These are phyloP conservation scores for Sycobia sp. DNA, from an alignment of 1,140 invertebrate species.

Conservation along the genomic window DNA sequence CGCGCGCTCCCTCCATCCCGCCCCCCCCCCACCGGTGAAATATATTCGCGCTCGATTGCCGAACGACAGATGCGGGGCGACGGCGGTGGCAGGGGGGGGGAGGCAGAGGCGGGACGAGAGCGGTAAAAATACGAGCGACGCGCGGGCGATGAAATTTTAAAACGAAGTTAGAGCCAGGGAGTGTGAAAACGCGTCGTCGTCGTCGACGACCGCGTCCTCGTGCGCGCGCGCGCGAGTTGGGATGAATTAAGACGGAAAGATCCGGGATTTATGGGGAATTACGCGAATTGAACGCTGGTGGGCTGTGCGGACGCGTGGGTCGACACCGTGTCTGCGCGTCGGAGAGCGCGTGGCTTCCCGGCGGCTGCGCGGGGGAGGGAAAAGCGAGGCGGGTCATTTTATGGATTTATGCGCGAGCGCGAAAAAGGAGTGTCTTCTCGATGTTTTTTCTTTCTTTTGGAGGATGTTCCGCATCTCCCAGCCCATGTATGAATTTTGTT, in stretches of 20 bases:
- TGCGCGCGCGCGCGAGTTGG: neutral
- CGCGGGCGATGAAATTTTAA: conserved; percentile 2
- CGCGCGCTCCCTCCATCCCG: no score
- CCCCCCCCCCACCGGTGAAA: no score
- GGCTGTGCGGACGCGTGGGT: no score
- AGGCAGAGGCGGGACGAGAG: no score
- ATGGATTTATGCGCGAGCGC: neutral
- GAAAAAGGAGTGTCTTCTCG: neutral
- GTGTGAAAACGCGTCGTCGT: conserved; percentile 3
- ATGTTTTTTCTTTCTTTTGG: neutral
- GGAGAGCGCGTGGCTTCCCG: no score
- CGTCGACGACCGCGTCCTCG: no score
- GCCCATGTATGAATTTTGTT: no score
- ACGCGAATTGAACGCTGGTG: neutral
- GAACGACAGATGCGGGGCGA: no score
- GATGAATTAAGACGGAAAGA: conserved; percentile 1
- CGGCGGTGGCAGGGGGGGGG: no score
- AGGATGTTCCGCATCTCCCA: no score
- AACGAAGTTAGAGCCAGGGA: conserved; percentile 8
- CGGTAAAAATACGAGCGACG: neutral
- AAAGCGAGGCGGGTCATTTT: neutral
- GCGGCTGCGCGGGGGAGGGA: neutral
- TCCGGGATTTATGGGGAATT: neutral
- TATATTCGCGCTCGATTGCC: conserved; percentile 43
- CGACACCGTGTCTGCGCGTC: no score